A percentile compares a stretch with the other conserved stretches of the same genome.
phyloP scores from a whole-genome alignment of 2,888 invertebrate species.

The Campoplex capitator region DNA sequence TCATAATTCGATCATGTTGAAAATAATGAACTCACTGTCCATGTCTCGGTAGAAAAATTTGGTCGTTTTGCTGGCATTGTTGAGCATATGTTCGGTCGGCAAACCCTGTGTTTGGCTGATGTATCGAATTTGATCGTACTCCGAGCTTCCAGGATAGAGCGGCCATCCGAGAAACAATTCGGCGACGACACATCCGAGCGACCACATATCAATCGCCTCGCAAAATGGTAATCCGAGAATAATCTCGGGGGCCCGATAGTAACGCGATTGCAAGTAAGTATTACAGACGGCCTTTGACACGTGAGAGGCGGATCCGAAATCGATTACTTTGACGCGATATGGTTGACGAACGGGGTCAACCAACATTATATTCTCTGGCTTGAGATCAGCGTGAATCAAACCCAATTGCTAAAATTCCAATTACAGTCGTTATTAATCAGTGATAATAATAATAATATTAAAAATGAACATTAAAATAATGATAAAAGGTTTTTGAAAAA shows the following conservation, averaged over 20 bases:
- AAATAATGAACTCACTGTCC: constrained; percentile 88
- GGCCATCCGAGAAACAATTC: constrained; percentile 99
- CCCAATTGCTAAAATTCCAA: constrained; percentile 93
- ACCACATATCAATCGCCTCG: constrained; percentile 99
- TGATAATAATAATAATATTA: constrained; percentile 2
- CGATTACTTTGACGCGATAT: constrained; percentile 99
- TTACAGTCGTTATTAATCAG: background rate
- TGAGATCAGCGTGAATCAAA: constrained; percentile 99
- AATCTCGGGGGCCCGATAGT: constrained; percentile 98
- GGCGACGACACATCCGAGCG: constrained; percentile 99
- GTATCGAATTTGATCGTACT: constrained; percentile 99
- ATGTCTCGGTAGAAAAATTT: constrained; percentile 99
- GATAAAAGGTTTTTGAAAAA: background rate
- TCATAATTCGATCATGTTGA: background rate
- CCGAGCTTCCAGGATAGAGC: constrained; percentile 99
- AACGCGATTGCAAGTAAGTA: constrained; percentile 99
- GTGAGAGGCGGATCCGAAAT: constrained; percentile 99
- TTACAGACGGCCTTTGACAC: constrained; percentile 99
- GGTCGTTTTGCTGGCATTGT: constrained; percentile 98
- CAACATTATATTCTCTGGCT: constrained; percentile 99
- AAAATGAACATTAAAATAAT: background rate
- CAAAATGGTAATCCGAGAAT: constrained; percentile 99
- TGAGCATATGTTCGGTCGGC: constrained; percentile 99
- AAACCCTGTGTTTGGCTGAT: constrained; percentile 98
- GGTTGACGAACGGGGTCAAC: constrained; percentile 99